Evolutionary conservation across 2,113 vertebrate genomes (phyloP).

Genomic region (Excalfactoria chinensis): DNA sequence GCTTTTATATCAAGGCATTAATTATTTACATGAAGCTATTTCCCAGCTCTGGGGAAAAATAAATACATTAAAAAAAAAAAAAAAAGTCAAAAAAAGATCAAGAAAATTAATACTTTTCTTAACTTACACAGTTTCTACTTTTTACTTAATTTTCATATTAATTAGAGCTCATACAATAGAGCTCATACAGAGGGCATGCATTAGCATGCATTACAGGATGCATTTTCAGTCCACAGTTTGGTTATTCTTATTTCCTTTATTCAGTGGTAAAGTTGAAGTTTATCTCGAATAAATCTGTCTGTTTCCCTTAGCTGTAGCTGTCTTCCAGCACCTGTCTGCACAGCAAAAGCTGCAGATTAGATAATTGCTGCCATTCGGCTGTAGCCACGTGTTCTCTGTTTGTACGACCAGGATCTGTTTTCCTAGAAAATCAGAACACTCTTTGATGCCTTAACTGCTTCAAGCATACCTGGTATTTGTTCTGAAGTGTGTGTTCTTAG

Average conservation of each 20-base stretch:
- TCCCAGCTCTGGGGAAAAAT: background rate
- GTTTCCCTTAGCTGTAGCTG: background rate
- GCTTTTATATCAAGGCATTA: background rate
- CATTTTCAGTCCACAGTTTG: slow-evolving; percentile 13
- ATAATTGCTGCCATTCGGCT: slow-evolving; percentile 37
- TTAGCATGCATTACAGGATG: background rate
- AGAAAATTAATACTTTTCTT: background rate
- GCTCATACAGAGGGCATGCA: too few relatives aligned
- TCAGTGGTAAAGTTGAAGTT: background rate
- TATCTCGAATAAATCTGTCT: slow-evolving; percentile 48
- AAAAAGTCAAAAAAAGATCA: background rate
- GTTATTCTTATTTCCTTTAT: background rate
- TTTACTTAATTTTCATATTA: background rate
- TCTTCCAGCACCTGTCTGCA: background rate
- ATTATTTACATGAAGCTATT: background rate
- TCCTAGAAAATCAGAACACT: background rate
- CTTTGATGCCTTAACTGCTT: background rate
- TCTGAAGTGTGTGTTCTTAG: background rate
- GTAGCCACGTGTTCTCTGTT: background rate
- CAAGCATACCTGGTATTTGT: background rate
- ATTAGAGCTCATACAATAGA: background rate
- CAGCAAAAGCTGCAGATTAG: background rate
- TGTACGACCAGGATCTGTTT: slow-evolving; percentile 18
- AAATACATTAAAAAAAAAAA: background rate
- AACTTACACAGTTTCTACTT: background rate